These are phyloP conservation scores for Elgaria multicarinata DNA, from an alignment of 2,113 vertebrate genomes.

Conservation along the genomic window DNA sequence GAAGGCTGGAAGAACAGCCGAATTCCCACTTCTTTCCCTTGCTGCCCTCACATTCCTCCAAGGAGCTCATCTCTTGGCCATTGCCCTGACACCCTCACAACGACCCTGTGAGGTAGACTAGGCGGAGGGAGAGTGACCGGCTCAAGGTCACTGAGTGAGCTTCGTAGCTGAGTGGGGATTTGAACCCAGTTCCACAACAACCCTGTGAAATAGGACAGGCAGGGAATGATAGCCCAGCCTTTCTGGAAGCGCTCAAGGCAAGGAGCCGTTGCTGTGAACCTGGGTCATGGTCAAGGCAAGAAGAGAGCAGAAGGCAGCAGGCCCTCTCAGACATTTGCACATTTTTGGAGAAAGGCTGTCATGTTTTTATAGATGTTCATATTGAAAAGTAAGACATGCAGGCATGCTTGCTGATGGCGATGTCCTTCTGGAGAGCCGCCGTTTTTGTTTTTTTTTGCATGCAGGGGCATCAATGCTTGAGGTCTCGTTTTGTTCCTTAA, in stretches of 20 bases:
- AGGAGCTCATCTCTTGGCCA: no score
- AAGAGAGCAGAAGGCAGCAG: not conserved
- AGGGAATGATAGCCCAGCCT: no score
- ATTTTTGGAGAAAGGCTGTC: no score
- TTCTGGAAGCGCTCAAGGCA: no score
- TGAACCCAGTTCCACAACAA: not conserved
- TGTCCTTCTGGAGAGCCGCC: no score
- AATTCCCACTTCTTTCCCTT: not conserved
- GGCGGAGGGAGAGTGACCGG: no score
- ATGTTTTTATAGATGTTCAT: no score
- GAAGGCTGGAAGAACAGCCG: no score
- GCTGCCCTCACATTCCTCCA: not conserved
- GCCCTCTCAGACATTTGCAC: not conserved
- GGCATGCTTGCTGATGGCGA: no score
- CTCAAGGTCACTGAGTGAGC: no score
- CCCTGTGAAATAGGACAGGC: not conserved
- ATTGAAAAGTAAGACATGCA: no score
- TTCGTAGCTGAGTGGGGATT: no score
- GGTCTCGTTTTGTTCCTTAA: not conserved
- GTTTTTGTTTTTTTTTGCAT: not conserved
- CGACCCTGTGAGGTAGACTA: not conserved
- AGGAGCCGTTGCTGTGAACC: not conserved
- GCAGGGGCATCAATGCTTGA: not conserved
- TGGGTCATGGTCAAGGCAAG: not conserved
- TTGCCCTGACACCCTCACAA: not conserved